A percentile compares a stretch with the other conserved stretches of the same genome.
Evolutionary conservation across 2,113 vertebrate genomes (phyloP).

Genomic region (Thinocorus orbignyianus): DNA sequence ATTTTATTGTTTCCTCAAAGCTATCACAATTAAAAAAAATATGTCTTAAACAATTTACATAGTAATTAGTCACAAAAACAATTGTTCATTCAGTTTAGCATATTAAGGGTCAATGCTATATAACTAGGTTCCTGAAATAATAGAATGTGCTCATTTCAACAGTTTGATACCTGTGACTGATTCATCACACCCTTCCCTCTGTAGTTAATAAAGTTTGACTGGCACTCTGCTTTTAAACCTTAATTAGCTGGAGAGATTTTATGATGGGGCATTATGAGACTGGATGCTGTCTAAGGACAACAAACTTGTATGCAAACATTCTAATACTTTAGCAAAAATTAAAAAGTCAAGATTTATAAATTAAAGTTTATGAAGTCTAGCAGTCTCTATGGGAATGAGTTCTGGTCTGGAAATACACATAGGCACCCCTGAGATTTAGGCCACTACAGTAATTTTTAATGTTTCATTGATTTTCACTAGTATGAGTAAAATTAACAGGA

Average conservation of each 20-base stretch:
- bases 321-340: not conserved
- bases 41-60: not conserved
- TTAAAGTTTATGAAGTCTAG: not conserved
- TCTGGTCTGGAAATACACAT: not conserved
- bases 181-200: not conserved
- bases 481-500: not conserved
- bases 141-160: not conserved
- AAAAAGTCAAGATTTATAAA: not conserved
- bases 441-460: not conserved
- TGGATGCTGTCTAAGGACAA: not conserved
- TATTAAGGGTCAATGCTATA: not conserved
- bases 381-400: not conserved
- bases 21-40: not conserved
- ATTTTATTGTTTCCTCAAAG: conserved; percentile 28
- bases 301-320: not conserved
- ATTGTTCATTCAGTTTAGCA: not conserved
- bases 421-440: not conserved
- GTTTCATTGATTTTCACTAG: not conserved
- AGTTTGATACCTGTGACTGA: not conserved
- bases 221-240: not conserved
- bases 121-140: not conserved
- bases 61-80: not conserved
- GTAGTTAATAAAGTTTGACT: not conserved
- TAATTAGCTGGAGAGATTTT: not conserved
- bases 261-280: not conserved